Base-by-base conservation (phyloP, 2,113 vertebrate species). In the Gulo gulo region DNA sequence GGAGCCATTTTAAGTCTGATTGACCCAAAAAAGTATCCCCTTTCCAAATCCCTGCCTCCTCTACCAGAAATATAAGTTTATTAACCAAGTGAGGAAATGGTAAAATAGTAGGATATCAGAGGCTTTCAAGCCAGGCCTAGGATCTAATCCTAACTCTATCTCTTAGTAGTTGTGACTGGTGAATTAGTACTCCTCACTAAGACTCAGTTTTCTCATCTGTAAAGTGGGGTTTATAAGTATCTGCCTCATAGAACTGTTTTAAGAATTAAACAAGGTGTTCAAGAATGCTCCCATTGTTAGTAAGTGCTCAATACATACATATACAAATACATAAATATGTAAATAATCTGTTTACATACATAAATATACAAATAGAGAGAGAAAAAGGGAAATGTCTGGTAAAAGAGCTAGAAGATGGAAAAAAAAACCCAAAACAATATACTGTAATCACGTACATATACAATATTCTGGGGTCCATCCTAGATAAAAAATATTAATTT, bases 251-350 rank as follows among this genome's bases (percentile, higher is more conserved):
- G 23, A 91, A 83, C 21, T 84, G 57, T 61, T 76, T 83, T 73
- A 95, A 89, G 23, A 87, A 91, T 95, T 83, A 82, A 95, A 93
- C 39, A 84, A 57, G 65, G 34, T 84, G 42, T 39, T 81, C 31
- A 74, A 55, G 15, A 90, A 89, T 57, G 36, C 11, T 57, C 78
- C 59, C 59, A 67, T 31, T 73, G 31, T 76, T 76, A 89, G 29
- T 50, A 76, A 71, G 55, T 96, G 26, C 24, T 89, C 26, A 82
- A 31, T 47, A 80, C 3, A 73, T 45, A 50, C 20, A 24, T 59
- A 74, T n/a, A 81, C 21, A 85, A 81, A 82, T 47, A 91, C 20
- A 67, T 81, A 69, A 67, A 71, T 39, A 61, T 39, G 61, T 29
- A 84, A 74, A 84, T 24, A 57, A 84, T 78, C 36, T 71, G 39